A percentile compares a stretch with the other conserved stretches of the same genome.
Evolutionary conservation across 2,797 vertebrate species (phyloP).

Genomic region (Echiichthys vipera): DNA sequence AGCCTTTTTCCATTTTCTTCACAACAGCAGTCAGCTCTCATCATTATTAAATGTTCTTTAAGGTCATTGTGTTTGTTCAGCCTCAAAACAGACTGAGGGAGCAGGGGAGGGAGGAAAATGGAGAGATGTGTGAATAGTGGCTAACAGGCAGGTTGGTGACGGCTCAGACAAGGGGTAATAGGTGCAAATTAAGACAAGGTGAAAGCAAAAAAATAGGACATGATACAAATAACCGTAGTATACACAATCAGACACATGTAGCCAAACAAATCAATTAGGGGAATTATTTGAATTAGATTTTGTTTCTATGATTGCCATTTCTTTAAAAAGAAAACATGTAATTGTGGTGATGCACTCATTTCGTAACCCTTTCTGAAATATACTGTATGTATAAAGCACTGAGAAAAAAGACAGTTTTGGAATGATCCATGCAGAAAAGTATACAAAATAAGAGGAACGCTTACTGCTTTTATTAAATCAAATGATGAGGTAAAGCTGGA

Average conservation of each 20-base stretch:
- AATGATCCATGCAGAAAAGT: not conserved
- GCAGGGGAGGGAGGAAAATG: slow-evolving; percentile 12
- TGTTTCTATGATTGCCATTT: slow-evolving; percentile 8
- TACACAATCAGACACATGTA: slow-evolving; percentile 33
- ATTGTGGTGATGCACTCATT: not conserved
- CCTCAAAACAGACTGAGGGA: slow-evolving; percentile 6
- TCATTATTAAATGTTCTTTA: not conserved
- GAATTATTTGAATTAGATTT: slow-evolving; percentile 18
- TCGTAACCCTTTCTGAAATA: not conserved
- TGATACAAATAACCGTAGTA: slow-evolving; percentile 17
- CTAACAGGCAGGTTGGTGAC: slow-evolving; percentile 34
- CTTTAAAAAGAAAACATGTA: too few species aligned
- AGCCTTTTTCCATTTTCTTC: not conserved
- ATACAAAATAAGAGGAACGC: not conserved
- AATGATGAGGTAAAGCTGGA: not conserved
- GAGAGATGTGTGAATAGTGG: slow-evolving; percentile 23
- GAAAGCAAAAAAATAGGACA: slow-evolving; percentile 45
- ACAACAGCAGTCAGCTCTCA: not conserved
- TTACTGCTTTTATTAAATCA: slow-evolving; percentile 2
- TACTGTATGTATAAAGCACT: not conserved
- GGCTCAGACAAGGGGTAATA: slow-evolving; percentile 30
- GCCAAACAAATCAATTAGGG: slow-evolving; percentile 38
- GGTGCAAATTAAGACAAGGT: slow-evolving; percentile 53
- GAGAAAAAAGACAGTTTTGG: not conserved
- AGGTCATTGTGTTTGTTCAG: not conserved